Evolutionary conservation across 2,888 invertebrate species (phyloP).

Genomic region (Lithophane ornitopus): DNA sequence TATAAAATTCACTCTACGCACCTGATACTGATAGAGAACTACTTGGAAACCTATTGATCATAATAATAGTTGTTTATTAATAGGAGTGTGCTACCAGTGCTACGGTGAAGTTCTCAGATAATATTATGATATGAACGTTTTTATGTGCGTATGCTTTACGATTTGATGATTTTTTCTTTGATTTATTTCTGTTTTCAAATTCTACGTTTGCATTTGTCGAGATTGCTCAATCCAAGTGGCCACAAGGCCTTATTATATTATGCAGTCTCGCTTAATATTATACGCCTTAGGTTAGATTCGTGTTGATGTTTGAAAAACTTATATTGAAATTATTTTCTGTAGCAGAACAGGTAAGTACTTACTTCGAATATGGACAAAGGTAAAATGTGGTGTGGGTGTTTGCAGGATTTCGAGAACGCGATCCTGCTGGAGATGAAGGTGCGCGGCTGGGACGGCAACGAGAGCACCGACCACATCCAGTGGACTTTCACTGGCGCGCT

Average conservation of each 20-base stretch:
- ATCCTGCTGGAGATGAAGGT: slow-evolving; percentile 96
- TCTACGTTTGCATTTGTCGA: background rate
- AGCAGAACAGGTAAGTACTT: too few species aligned
- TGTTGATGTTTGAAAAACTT: background rate
- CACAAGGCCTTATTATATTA: background rate
- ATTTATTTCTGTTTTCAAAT: slow-evolving; percentile 14
- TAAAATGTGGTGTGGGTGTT: slow-evolving; percentile 5
- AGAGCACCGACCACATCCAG: slow-evolving; percentile 92
- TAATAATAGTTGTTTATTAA: slow-evolving; percentile 11
- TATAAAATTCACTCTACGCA: slow-evolving; percentile 13
- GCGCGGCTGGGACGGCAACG: slow-evolving; percentile 97
- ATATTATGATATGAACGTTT: slow-evolving; percentile 23
- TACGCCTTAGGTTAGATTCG: background rate
- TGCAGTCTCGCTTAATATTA: too few species aligned
- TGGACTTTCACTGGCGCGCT: slow-evolving; percentile 97
- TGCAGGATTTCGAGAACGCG: slow-evolving; percentile 88
- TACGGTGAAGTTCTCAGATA: slow-evolving; percentile 12
- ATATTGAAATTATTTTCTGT: background rate
- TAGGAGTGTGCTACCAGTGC: slow-evolving; percentile 7
- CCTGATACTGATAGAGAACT: slow-evolving; percentile 22
- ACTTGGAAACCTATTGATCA: slow-evolving; percentile 17
- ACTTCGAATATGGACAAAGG: background rate
- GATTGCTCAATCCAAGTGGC: background rate
- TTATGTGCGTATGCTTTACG: slow-evolving; percentile 6
- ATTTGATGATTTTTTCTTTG: slow-evolving; percentile 2